Base-by-base conservation (phyloP, 1,140 invertebrate species). In the Calephelis nemesis region DNA sequence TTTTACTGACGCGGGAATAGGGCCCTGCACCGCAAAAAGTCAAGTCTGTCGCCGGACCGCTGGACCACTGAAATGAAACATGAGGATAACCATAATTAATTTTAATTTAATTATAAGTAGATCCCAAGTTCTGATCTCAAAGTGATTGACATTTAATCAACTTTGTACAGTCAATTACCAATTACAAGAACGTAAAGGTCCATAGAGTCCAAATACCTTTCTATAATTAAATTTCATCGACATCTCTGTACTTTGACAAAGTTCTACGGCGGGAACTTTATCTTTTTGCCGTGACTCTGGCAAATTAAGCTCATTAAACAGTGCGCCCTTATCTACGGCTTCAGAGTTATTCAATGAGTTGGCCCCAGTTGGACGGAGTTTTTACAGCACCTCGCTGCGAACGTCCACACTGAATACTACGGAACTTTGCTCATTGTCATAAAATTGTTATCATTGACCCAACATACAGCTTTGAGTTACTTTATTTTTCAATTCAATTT, bases 241-340 rank as follows among this genome's bases (percentile, higher is more conserved):
- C 54, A 60, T 60, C 54, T 39, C 54, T 60, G 54, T 60, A 60
- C 54, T 40, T 60, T 60, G 54, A 60, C 54, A 60, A 60, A 60
- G 54, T 60, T 60, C 54, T 40, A 60, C 54, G 30, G 11, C 39
- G 54, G 12, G 54, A 69, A 69, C 49, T 63, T 69, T 47, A 65
- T 69, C 45, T 69, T 69, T 63, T 65, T 69, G 42, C 58, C 50
- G n/a, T 49, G 45, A 48, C 63, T 60, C 54, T 60, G 19, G 54
- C 54, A 60, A 60, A 60, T 60, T 60, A 60, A 60, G 54, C 54
- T 60, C 54, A 60, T 60, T 60, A 60, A 60, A 60, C 30, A 12
- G 54, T 39, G 39, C 30, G 54, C 54, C 39, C 30, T 60, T 60
- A 60, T 60, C 54, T 40, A 40, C 54, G 54, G 54, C 39, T 60